Conservation (phyloP, 2,113 vertebrate species). For the Rhynchomys soricoides region DNA sequence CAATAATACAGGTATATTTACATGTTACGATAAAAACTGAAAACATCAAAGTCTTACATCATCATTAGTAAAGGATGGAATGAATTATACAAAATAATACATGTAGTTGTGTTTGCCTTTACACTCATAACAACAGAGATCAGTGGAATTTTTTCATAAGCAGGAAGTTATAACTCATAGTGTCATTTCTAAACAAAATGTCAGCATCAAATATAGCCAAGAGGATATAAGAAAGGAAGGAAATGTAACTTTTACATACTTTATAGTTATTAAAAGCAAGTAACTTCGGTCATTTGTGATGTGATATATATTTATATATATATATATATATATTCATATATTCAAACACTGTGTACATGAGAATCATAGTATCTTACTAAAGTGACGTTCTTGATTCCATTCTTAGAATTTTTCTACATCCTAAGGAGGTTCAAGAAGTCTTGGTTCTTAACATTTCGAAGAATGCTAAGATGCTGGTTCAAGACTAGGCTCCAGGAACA, state of each 20-base stretch:
- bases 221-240: background rate
- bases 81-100: background rate
- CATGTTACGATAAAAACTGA: background rate
- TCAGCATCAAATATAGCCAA: slow-evolving; percentile 34
- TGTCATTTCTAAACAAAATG: slow-evolving; percentile 29
- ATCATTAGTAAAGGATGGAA: background rate
- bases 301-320: background rate
- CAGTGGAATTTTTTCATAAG: slow-evolving; percentile 2
- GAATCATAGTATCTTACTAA: background rate
- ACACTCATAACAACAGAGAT: slow-evolving; percentile 15
- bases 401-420: background rate
- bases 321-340: too few species aligned
- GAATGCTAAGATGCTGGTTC: background rate
- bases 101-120: background rate
- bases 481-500: background rate
- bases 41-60: background rate
- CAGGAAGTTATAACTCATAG: background rate
- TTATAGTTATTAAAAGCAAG: slow-evolving; percentile 15
- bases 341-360: background rate
- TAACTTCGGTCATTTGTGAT: background rate
- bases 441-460: background rate
- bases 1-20: background rate
- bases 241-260: background rate
- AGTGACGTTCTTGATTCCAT: background rate
- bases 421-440: background rate